Evolutionary conservation across 2,888 invertebrate genomes (phyloP).

Genomic region (Acleris laterana): DNA sequence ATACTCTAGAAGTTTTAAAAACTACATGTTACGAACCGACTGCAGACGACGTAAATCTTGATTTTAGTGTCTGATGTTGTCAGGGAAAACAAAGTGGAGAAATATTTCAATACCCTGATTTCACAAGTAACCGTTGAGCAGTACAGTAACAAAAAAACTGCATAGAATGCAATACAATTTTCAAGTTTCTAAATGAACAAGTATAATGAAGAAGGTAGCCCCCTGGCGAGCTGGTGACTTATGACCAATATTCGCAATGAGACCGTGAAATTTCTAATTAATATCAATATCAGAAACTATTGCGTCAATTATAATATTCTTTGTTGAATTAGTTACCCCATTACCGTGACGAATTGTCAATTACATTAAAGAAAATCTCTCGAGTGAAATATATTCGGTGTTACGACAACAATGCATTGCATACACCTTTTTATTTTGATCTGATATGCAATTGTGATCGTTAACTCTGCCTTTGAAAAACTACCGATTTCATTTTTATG

Average conservation of each 20-base stretch:
- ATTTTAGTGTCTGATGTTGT: too few relatives aligned
- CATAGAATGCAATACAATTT: background rate
- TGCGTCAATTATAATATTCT: slow-evolving; percentile 22
- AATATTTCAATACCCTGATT: too few relatives aligned
- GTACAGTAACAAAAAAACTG: background rate
- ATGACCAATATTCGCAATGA: slow-evolving; percentile 15
- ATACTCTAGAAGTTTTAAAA: too few relatives aligned
- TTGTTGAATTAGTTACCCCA: slow-evolving; percentile 26
- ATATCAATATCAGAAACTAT: slow-evolving; percentile 7
- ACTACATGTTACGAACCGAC: too few relatives aligned
- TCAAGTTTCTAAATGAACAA: background rate
- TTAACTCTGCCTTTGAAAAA: too few relatives aligned
- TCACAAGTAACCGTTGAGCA: too few relatives aligned
- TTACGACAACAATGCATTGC: too few relatives aligned
- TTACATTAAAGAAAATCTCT: slow-evolving; percentile 8
- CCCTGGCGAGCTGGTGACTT: slow-evolving; percentile 2
- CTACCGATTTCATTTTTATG: too few relatives aligned
- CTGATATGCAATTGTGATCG: too few relatives aligned
- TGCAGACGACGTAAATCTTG: too few relatives aligned
- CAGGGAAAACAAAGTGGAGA: too few relatives aligned
- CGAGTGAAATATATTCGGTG: background rate
- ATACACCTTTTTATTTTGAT: too few relatives aligned
- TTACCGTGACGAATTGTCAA: slow-evolving; percentile 13
- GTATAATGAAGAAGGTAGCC: background rate
- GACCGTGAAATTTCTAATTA: slow-evolving; percentile 30